phyloP scores from a whole-genome alignment of 2,797 vertebrate species.

The Gadopsis marmoratus region DNA sequence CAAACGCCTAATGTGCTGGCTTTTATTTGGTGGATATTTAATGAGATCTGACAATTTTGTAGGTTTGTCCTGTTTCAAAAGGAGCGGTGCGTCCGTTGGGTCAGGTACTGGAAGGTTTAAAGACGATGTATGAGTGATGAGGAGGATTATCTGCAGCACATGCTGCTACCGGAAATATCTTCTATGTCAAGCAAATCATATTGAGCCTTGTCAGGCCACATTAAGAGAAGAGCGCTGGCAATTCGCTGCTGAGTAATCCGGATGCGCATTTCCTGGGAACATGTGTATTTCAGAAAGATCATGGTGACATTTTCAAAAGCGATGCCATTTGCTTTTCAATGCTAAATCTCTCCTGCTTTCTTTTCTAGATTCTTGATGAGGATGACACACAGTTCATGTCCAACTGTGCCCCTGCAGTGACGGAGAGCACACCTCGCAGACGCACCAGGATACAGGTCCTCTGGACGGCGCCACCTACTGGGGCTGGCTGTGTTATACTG shows the following conservation, averaged over 20 bases:
- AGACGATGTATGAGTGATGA: not conserved
- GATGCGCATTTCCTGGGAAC: not conserved
- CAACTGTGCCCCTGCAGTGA: conserved; percentile 94
- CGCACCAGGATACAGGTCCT: conserved; percentile 95
- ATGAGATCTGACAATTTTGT: no score
- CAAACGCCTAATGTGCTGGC: not conserved
- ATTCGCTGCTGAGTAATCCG: no score
- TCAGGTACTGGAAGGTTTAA: not conserved
- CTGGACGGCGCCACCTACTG: conserved; percentile 92
- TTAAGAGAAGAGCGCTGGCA: not conserved
- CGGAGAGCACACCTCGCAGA: conserved; percentile 93
- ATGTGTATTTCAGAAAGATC: not conserved
- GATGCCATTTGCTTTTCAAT: not conserved
- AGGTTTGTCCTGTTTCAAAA: not conserved
- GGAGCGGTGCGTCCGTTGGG: not conserved
- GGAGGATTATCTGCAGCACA: not conserved
- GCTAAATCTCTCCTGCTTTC: not conserved
- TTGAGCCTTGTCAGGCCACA: not conserved
- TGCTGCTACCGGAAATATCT: not conserved
- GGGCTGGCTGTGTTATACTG: conserved; percentile 93
- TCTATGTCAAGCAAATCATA: not conserved
- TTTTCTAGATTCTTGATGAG: conserved; percentile 93
- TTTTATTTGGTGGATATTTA: not conserved
- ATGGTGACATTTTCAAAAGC: not conserved
- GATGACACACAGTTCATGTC: conserved; percentile 98